A percentile compares a stretch with the other conserved stretches of the same genome.
Evolutionary conservation across 2,113 vertebrate genomes (phyloP).

Genomic region (Neomonachus schauinslandi): DNA sequence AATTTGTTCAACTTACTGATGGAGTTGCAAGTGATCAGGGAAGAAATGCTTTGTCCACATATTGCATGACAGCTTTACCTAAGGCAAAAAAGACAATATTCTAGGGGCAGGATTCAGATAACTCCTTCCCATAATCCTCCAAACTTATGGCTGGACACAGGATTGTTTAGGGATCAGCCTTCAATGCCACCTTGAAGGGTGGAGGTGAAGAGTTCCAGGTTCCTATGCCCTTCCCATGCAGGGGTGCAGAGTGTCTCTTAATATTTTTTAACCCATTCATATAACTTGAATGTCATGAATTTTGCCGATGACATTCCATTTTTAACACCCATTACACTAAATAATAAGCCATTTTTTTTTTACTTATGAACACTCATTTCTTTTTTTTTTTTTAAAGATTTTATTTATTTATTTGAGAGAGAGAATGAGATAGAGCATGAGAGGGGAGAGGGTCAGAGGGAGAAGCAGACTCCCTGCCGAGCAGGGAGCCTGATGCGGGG

Average conservation of each 20-base stretch:
- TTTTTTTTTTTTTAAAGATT: too few relatives aligned
- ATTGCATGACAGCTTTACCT: not conserved
- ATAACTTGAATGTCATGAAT: not conserved
- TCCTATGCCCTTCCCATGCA: not conserved
- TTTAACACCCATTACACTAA: not conserved
- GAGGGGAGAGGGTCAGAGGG: too few relatives aligned
- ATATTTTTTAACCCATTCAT: not conserved
- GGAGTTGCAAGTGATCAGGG: not conserved
- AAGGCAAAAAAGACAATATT: not conserved
- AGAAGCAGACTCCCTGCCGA: too few relatives aligned
- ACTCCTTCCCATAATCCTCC: not conserved
- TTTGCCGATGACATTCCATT: not conserved
- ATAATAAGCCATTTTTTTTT: not conserved
- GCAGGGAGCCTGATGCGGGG: too few relatives aligned
- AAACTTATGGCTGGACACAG: not conserved
- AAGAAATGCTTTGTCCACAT: slow-evolving; percentile 7
- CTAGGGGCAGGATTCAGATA: not conserved
- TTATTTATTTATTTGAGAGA: too few relatives aligned
- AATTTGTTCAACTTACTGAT: slow-evolving; percentile 25
- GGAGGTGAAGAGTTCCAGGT: not conserved
- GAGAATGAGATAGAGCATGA: too few relatives aligned
- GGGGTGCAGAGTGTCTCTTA: not conserved
- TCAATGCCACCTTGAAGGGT: not conserved
- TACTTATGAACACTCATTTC: not conserved
- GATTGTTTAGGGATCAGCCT: not conserved